These are phyloP conservation scores for Orthosia incerta DNA, from an alignment of 2,888 invertebrate genomes.

Conservation along the genomic window DNA sequence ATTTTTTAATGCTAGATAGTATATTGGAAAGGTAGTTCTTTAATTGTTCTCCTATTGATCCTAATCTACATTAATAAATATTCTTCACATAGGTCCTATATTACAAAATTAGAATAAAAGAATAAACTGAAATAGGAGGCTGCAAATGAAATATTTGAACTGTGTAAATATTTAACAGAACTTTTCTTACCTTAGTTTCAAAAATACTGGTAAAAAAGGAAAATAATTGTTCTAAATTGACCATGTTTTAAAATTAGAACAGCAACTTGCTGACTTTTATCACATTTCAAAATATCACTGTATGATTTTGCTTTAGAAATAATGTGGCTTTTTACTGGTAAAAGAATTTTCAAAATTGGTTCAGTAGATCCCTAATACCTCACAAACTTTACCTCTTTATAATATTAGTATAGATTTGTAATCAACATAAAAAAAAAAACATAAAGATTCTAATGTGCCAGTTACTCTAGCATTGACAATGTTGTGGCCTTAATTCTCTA, in stretches of 20 bases:
- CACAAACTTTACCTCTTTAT: too few species aligned
- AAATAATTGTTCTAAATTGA: neutral
- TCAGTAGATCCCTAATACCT: too few species aligned
- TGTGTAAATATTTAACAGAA: neutral
- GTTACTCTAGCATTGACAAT: constrained; percentile 70
- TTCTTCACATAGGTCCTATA: neutral
- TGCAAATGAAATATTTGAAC: neutral
- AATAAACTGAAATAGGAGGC: too few species aligned
- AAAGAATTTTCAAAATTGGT: too few species aligned
- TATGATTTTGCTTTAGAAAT: too few species aligned
- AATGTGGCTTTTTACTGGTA: too few species aligned
- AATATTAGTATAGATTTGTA: too few species aligned
- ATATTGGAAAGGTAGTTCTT: constrained; percentile 6
- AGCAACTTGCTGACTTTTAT: neutral
- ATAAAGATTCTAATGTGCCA: constrained; percentile 15
- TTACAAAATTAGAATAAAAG: too few species aligned
- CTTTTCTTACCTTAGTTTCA: neutral
- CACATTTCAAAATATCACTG: neutral
- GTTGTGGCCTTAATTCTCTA: constrained; percentile 70
- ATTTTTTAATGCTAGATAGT: constrained; percentile 51
- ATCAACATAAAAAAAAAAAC: neutral
- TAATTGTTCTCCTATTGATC: constrained; percentile 5
- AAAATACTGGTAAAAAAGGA: neutral
- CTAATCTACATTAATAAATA: neutral
- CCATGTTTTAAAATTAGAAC: neutral